phyloP scores from a whole-genome alignment of 35 echinoderm and acorn worm species.

The Eucidaris tribuloides region DNA sequence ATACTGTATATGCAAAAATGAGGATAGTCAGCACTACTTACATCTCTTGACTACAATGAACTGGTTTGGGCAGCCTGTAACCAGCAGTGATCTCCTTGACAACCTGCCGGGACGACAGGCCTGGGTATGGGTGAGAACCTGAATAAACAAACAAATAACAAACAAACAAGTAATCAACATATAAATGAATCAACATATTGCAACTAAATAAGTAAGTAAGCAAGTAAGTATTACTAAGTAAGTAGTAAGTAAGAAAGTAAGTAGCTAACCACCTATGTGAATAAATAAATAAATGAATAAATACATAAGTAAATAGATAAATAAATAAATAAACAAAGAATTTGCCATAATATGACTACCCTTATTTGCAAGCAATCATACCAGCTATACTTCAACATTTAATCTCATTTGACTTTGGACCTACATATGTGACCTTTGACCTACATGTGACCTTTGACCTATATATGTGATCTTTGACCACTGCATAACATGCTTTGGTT shows the following conservation, averaged over 20 bases:
- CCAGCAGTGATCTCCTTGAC: conserved; percentile 70
- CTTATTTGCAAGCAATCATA: not conserved
- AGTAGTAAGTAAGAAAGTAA: not conserved
- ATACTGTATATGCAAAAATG: too few relatives aligned
- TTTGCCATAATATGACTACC: not conserved
- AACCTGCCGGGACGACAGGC: conserved; percentile 66
- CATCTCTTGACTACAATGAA: conserved; percentile 66
- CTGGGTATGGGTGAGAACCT: conserved; percentile 94
- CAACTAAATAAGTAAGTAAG: not conserved
- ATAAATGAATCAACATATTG: not conserved
- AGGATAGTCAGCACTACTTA: too few relatives aligned
- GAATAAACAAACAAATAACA: not conserved
- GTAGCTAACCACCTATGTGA: too few relatives aligned
- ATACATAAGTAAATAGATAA: too few relatives aligned
- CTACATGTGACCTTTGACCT: too few relatives aligned
- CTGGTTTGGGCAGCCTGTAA: conserved; percentile 73
- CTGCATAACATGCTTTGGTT: not conserved
- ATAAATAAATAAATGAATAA: too few relatives aligned
- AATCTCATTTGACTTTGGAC: too few relatives aligned
- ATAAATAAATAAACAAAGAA: too few relatives aligned
- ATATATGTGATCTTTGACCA: too few relatives aligned
- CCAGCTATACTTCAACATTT: not conserved
- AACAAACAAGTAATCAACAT: not conserved
- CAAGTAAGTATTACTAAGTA: not conserved
- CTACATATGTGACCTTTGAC: too few relatives aligned